Conservation (phyloP, 2,888 invertebrate genomes). For the Drosophila borealis region DNA sequence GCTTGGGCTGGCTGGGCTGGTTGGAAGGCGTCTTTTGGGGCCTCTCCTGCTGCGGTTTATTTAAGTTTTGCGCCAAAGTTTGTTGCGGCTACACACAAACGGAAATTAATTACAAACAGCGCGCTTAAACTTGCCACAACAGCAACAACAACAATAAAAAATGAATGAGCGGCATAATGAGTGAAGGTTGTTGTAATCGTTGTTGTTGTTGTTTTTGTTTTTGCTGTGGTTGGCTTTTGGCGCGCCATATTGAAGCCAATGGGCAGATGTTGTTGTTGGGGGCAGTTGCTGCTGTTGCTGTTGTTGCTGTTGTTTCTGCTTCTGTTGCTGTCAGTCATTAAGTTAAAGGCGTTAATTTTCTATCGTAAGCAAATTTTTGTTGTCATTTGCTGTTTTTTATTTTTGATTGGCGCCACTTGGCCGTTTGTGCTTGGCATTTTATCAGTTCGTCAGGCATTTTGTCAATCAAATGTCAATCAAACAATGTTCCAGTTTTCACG, state of each 20-base stretch:
- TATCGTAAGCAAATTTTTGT: conserved; percentile 47
- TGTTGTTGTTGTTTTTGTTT: conserved; percentile 22
- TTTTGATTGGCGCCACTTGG: conserved; percentile 45
- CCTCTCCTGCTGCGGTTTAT: conserved; percentile 63
- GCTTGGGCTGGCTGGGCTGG: conserved; percentile 11
- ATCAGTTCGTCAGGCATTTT: conserved; percentile 55
- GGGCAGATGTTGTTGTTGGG: conserved; percentile 29
- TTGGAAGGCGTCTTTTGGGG: conserved; percentile 28
- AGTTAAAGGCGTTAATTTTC: conserved; percentile 66
- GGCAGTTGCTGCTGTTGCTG: conserved; percentile 21
- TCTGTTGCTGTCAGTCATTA: conserved; percentile 45
- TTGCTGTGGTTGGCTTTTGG: conserved; percentile 17
- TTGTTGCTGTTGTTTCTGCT: conserved; percentile 19
- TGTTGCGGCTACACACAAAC: conserved; percentile 74
- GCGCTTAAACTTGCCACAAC: conserved; percentile 65
- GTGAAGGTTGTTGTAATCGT: conserved; percentile 57
- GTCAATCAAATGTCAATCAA: conserved; percentile 79
- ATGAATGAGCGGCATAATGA: conserved; percentile 64
- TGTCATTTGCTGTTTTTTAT: conserved; percentile 26
- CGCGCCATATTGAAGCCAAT: conserved; percentile 36
- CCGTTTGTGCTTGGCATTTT: conserved; percentile 48
- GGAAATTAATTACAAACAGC: conserved; percentile 79
- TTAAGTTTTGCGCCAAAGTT: conserved; percentile 67
- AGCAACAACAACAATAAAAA: conserved; percentile 41
- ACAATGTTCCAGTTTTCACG: conserved; percentile 61